Conservation (phyloP, 2,797 vertebrate species). For the Phyllotis vaccarum region DNA sequence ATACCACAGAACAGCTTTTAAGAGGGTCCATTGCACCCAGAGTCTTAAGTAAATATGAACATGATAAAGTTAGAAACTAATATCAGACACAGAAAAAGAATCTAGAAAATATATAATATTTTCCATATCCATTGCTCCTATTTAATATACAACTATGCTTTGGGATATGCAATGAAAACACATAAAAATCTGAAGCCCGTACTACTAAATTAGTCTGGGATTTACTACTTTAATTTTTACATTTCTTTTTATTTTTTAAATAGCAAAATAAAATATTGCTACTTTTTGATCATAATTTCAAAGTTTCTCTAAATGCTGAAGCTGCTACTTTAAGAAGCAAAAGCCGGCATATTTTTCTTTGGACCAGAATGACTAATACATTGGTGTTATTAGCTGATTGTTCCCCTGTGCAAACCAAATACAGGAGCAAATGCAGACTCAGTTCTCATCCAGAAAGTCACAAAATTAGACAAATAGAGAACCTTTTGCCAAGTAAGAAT, state of each 20-base stretch:
- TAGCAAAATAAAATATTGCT: constrained; percentile 11
- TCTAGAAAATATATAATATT: constrained; percentile 18
- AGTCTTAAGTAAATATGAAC: constrained; percentile 33
- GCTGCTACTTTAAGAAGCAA: constrained; percentile 39
- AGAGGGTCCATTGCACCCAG: not conserved
- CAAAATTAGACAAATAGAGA: constrained; percentile 18
- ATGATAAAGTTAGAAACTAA: constrained; percentile 34
- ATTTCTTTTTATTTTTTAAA: constrained; percentile 50
- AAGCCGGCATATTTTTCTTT: not conserved
- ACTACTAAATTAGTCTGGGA: constrained; percentile 7
- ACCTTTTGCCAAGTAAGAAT: not conserved
- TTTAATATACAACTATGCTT: constrained; percentile 4
- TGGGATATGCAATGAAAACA: constrained; percentile 6
- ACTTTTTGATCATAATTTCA: constrained; percentile 29
- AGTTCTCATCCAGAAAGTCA: constrained; percentile 55
- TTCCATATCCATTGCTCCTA: not conserved
- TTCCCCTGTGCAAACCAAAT: not conserved
- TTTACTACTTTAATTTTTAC: constrained; percentile 46
- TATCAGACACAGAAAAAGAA: not conserved
- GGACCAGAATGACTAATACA: constrained; percentile 20
- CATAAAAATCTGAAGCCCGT: constrained; percentile 15
- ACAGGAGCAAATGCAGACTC: constrained; percentile 7
- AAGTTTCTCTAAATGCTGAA: not conserved
- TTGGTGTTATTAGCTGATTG: constrained; percentile 12
- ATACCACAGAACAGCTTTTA: constrained; percentile 32